Percentiles rank a stretch among this genome's conserved stretches.
Evolutionary conservation across 37 sponge, comb jelly and placozoan species (phyloP).

Genomic region (Chondrosia reniformis): DNA sequence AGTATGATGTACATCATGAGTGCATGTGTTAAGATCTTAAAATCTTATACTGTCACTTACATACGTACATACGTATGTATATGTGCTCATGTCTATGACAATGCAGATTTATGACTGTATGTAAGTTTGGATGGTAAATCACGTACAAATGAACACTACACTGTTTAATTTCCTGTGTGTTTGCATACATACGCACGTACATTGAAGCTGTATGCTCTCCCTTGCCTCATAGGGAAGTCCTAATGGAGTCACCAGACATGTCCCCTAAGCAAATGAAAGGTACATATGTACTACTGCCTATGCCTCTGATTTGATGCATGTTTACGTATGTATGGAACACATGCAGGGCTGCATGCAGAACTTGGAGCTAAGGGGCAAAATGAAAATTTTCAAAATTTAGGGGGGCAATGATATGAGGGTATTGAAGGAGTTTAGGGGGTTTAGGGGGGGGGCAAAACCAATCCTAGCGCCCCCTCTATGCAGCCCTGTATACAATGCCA

Average conservation of each 20-base stretch:
- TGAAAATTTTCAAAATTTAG: too few species aligned
- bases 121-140: neutral
- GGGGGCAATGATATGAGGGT: too few species aligned
- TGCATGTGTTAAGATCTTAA: neutral
- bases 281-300: too few species aligned
- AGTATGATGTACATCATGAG: slow-evolving; percentile 50
- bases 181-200: neutral
- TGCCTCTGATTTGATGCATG: neutral
- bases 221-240: slow-evolving; percentile 10
- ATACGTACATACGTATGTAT: neutral
- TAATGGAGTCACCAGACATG: slow-evolving; percentile 1
- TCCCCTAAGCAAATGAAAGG: slow-evolving; percentile 10
- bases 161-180: neutral
- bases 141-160: neutral
- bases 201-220: neutral
- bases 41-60: neutral
- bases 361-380: too few species aligned
- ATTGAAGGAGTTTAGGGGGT: too few species aligned
- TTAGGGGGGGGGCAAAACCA: too few species aligned
- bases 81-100: neutral
- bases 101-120: neutral
- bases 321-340: too few species aligned
- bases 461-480: too few species aligned
- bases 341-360: too few species aligned
- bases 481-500: too few species aligned